These are phyloP conservation scores for Drosophila mauritiana DNA, from an alignment of 1,140 invertebrate genomes.

Conservation along the genomic window DNA sequence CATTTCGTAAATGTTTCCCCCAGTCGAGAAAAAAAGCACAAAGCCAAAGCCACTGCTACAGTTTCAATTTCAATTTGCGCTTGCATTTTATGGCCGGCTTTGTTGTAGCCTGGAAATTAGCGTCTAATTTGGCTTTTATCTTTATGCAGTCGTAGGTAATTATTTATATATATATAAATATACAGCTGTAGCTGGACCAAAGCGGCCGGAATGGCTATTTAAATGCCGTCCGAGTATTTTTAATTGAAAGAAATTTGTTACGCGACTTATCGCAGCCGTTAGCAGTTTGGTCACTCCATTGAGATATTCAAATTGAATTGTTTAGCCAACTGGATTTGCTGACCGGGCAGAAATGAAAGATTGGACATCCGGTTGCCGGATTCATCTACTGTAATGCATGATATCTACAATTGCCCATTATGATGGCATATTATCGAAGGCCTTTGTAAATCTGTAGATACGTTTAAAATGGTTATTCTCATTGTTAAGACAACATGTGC, in stretches of 20 bases:
- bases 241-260: constrained; percentile 71
- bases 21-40: not conserved
- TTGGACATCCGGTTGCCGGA: constrained; percentile 22
- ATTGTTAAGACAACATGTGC: too few species aligned
- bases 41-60: constrained; percentile 21
- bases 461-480: too few species aligned
- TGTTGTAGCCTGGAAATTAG: constrained; percentile 68
- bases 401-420: too few species aligned
- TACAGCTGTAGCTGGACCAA: constrained; percentile 17
- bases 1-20: constrained; percentile 58
- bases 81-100: constrained; percentile 57
- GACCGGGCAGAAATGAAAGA: not conserved
- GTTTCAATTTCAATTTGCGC: constrained; percentile 31
- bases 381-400: not conserved
- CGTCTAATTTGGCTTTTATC: constrained; percentile 78
- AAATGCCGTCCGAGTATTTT: constrained; percentile 47
- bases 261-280: constrained; percentile 57
- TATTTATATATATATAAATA: constrained; percentile 58
- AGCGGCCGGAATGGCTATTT: constrained; percentile 58
- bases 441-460: too few species aligned
- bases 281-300: constrained; percentile 50
- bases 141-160: constrained; percentile 77
- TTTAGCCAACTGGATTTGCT: constrained; percentile 7
- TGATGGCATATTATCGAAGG: too few species aligned
- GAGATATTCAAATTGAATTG: constrained; percentile 52